Evolutionary conservation across 2,113 vertebrate species (phyloP).

Genomic region (Gorsachius goisagi): DNA sequence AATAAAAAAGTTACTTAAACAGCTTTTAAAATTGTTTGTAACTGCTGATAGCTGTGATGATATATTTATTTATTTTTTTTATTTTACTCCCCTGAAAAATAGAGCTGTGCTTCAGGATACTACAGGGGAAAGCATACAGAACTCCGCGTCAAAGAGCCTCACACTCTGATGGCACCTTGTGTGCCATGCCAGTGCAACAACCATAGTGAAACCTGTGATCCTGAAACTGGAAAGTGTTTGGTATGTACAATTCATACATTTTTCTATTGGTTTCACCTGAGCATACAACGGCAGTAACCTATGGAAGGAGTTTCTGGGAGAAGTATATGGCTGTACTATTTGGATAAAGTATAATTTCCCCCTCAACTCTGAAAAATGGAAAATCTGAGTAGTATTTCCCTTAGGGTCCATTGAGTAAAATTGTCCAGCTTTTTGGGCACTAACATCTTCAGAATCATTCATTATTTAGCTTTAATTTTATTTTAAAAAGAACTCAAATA

Average conservation of each 20-base stretch:
- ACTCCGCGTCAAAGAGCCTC: slow-evolving; percentile 14
- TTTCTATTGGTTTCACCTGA: background rate
- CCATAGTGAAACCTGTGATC: slow-evolving; percentile 86
- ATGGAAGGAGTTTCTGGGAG: background rate
- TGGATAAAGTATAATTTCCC: background rate
- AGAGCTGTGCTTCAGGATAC: slow-evolving; percentile 89
- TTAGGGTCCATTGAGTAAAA: background rate
- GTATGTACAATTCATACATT: slow-evolving; percentile 65
- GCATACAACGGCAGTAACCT: background rate
- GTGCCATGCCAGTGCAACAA: slow-evolving; percentile 87
- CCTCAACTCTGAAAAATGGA: background rate
- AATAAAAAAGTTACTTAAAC: background rate
- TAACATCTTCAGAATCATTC: background rate
- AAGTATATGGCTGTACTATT: background rate
- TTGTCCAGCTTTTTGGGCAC: background rate
- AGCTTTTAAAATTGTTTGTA: background rate
- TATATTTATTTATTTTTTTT: accelerated
- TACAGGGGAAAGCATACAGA: slow-evolving; percentile 75
- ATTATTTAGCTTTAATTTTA: background rate
- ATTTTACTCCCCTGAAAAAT: background rate
- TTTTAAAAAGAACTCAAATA: background rate
- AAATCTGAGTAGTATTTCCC: background rate
- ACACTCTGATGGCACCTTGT: slow-evolving; percentile 74
- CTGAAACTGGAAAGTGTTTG: slow-evolving; percentile 85
- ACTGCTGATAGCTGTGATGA: background rate